These are phyloP conservation scores for Callipepla californica DNA, from an alignment of 2,113 vertebrate genomes.

Conservation along the genomic window DNA sequence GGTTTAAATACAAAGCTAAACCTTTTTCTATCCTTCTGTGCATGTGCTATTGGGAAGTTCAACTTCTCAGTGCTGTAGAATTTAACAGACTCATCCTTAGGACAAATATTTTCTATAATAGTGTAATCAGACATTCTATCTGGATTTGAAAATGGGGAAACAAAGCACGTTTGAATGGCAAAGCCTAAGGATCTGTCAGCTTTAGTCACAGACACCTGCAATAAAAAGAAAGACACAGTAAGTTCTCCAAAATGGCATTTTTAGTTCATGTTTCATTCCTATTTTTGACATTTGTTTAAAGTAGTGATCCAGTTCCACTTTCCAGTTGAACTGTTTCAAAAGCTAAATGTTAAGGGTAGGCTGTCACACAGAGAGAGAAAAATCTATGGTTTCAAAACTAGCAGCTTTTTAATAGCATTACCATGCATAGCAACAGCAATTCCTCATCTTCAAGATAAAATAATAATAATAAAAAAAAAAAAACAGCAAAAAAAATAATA, in stretches of 20 bases:
- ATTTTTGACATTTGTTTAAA: conserved; percentile 7
- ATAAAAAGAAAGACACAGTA: conserved; percentile 22
- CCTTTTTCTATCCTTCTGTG: conserved; percentile 83
- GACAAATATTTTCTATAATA: conserved; percentile 95
- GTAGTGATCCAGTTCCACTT: conserved; percentile 39
- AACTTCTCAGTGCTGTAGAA: conserved; percentile 78
- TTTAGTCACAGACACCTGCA: conserved; percentile 88
- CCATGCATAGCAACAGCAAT: background rate
- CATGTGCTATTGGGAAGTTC: conserved; percentile 69
- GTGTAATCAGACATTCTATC: conserved; percentile 81
- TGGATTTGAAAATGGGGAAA: conserved; percentile 86
- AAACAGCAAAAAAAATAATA: background rate
- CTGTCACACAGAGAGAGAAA: background rate
- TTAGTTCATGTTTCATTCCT: conserved; percentile 46
- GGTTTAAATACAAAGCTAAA: conserved; percentile 94
- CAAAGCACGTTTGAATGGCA: conserved; percentile 89
- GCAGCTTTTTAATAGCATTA: conserved; percentile 12
- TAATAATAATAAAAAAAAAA: too few relatives aligned
- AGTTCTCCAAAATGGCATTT: conserved; percentile 19
- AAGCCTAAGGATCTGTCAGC: conserved; percentile 89
- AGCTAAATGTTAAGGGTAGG: background rate
- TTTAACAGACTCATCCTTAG: conserved; percentile 88
- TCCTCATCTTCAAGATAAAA: background rate
- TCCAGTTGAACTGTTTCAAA: conserved; percentile 27
- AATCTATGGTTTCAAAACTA: conserved; percentile 36